Evolutionary conservation across 2,113 vertebrate species (phyloP), one percentile per base, ranked within the genome.

Genomic region (Chelonoidis abingdonii): DNA sequence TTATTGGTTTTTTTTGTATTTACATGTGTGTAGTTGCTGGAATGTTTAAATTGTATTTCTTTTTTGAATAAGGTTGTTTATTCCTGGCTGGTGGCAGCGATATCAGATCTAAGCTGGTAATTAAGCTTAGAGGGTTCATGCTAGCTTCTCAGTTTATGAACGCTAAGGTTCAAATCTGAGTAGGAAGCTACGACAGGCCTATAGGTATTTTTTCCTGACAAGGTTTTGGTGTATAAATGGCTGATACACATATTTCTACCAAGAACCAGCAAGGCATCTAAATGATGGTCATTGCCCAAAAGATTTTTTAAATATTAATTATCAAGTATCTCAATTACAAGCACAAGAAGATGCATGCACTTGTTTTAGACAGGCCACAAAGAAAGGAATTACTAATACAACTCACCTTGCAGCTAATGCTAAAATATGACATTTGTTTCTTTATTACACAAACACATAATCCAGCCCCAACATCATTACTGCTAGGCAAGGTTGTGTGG

Each of bases 281-380:
- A 95, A 96, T 97, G 94, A 95, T 93, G 85, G 83, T 86, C 92
- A 84, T 76, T 94, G 90, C 89, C 90, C 94, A 95, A 90, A 89
- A 83, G 83, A 87, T 47, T 92, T 89, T 93, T 97, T 96, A 96
- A 97, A 94, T 96, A 88, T 95, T 97, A 95, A 95, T 95, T 88
- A 94, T 94, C 95, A 95, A 89, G 93, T 92, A 94, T 94, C 89
- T 92, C 89, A 95, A 97, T 97, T 97, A 97, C 89, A 94, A 87
- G 93, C 96, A 93, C 92, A 96, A 94, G 90, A 86, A 94, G 80
- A 47, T 92, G 54, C 72, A 94, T 72, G 54, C 29, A 94, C 86
- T 91, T 95, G 95, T 96, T 95, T 88, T 65, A 95, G 86, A 92
- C 82, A 91, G 88, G 72, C 72, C 93, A 88, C 85, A 93, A 88